Percentiles rank a stretch among this genome's conserved stretches.
Conservation (phyloP, 1,140 invertebrate species). For the Brachionus asplanchnoidis region DNA sequence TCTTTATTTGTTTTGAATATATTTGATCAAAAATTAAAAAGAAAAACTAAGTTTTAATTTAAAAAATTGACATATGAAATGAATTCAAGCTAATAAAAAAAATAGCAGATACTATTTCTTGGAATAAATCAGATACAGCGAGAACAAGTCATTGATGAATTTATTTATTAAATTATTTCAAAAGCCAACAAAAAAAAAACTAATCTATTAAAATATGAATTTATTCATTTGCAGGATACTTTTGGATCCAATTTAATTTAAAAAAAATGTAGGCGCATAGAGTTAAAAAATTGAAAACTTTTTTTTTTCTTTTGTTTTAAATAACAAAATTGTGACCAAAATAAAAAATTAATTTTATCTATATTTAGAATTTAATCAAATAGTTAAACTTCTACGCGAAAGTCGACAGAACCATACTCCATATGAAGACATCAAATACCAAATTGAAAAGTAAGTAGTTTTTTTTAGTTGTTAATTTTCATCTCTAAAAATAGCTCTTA, state of each 20-base stretch:
- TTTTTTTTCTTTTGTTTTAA: background rate
- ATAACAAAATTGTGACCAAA: background rate
- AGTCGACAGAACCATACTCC: constrained; percentile 4
- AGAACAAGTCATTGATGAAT: too few relatives aligned
- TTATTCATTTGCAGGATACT: background rate
- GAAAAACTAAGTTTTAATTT: too few relatives aligned
- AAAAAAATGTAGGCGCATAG: background rate
- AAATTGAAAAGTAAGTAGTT: constrained; percentile 11
- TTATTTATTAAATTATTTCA: background rate
- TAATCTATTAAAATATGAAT: background rate
- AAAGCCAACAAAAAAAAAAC: background rate
- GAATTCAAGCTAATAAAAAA: too few relatives aligned
- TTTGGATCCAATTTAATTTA: background rate
- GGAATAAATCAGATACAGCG: too few relatives aligned
- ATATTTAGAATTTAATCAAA: constrained; percentile 31
- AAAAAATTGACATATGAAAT: too few relatives aligned
- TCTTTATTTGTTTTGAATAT: too few relatives aligned
- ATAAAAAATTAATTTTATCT: background rate
- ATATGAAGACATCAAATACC: constrained; percentile 2
- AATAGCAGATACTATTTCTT: too few relatives aligned
- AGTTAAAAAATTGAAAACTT: background rate
- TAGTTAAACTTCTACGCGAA: background rate
- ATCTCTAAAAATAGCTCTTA: background rate
- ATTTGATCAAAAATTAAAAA: too few relatives aligned
- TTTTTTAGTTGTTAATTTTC: background rate